Evolutionary conservation across 2,888 invertebrate genomes (phyloP), one percentile per base, ranked within the genome.

Genomic region (Epinotia demarniana): DNA sequence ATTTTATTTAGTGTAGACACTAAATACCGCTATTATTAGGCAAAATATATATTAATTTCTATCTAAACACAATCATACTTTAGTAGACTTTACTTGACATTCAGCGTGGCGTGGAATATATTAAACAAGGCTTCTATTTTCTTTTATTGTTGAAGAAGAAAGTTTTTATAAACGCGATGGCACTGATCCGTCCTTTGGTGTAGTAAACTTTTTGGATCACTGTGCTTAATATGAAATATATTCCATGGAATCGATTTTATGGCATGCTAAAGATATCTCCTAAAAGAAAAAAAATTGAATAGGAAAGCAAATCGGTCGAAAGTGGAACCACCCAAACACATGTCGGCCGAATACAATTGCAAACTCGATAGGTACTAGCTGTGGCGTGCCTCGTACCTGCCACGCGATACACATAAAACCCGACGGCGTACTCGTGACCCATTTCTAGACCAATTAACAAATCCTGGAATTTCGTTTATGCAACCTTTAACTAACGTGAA

Each of bases 361-460:
- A 19, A 58, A 19, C 70, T 33, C 58, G 69, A 39, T 69, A 27
- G 27, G 27, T 27, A 58, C 58, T 23, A 60, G 55, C 53, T 61
- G 61, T 75, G 75, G 66, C 72, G 67, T 61, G 72, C 67, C 43
- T 46, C 67, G 75, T 61, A 71, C 66, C 75, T 71, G 75, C 75
- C 75, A 71, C 75, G 71, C 75, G 75, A 75, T 72, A 75, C 75
- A 75, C 72, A 75, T 75, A 75, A 75, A 75, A 64, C 68, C 43
- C 39, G 39, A 73, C 55, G 63, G 58, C 49, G 60, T 72, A 68
- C 62, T 72, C 75, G 63, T 68, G 76, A 76, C 76, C 72, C 46
- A 72, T 76, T 76, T 76, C 72, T 66, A 75, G 57, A 67, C 71
- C 71, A 55, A 75, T 75, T 72, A 75, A 75, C 71, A 53, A 72